Conservation (phyloP, 2,113 vertebrate species). For the Mungos mungo region DNA sequence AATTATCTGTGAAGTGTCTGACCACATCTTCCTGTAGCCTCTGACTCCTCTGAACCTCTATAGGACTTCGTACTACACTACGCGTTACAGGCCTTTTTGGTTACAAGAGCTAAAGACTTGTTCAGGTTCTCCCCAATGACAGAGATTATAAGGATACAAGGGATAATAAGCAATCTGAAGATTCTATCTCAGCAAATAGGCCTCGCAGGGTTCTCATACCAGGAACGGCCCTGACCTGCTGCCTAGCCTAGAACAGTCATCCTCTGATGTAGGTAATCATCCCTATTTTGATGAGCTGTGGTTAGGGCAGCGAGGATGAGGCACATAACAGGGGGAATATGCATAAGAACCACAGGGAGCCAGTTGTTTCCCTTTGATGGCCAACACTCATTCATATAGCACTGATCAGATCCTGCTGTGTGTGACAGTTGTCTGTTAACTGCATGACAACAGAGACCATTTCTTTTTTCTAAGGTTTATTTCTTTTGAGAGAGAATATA, state of each 20-base stretch:
- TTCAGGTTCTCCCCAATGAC: not conserved
- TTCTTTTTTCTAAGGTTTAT: not conserved
- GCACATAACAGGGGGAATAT: not conserved
- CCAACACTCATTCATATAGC: not conserved
- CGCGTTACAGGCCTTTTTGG: not conserved
- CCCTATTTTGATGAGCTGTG: not conserved
- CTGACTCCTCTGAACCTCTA: not conserved
- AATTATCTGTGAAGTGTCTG: not conserved
- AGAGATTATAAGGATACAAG: not conserved
- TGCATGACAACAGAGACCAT: not conserved
- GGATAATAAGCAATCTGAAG: not conserved
- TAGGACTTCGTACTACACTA: not conserved
- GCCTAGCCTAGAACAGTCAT: not conserved
- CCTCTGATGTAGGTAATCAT: constrained; percentile 3
- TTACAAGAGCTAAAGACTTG: not conserved
- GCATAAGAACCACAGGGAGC: not conserved
- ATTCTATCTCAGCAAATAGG: not conserved
- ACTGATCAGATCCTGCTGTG: not conserved
- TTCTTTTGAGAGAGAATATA: too few relatives aligned
- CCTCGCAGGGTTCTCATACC: not conserved
- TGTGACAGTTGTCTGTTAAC: not conserved
- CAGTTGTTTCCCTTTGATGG: not conserved
- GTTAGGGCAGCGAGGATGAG: not conserved
- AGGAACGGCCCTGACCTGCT: not conserved
- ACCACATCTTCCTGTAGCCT: not conserved